Evolutionary conservation across 35 echinoderm and acorn worm genomes (phyloP).

Genomic region (Heliocidaris erythrogramma): DNA sequence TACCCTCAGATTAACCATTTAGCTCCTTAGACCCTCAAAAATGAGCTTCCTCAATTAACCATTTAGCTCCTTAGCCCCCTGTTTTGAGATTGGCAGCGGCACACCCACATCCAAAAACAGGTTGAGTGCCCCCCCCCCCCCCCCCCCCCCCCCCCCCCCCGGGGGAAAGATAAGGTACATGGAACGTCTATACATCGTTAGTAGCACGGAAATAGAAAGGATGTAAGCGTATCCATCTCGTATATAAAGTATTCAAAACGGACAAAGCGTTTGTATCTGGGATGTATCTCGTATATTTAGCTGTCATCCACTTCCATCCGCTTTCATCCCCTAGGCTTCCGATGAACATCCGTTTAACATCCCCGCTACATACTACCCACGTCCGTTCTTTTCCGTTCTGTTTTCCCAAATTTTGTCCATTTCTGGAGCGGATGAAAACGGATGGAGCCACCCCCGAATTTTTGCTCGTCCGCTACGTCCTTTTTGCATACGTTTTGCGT

Average conservation of each 20-base stretch:
- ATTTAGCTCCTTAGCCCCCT: too few species aligned
- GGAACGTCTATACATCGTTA: constrained; percentile 23
- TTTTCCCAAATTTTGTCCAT: not conserved
- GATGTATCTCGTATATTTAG: constrained; percentile 24
- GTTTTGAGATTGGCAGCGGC: too few species aligned
- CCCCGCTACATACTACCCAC: constrained; percentile 8
- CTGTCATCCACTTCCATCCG: constrained; percentile 30
- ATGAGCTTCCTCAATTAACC: too few species aligned
- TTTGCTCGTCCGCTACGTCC: constrained; percentile 29
- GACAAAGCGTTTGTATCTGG: constrained; percentile 25
- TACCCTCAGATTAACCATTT: too few species aligned
- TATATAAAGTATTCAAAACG: constrained; percentile 25
- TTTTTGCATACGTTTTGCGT: constrained; percentile 32
- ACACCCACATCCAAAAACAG: too few species aligned
- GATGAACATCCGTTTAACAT: constrained; percentile 20
- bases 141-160: too few species aligned
- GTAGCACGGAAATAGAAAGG: constrained; percentile 20
- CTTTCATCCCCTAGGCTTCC: constrained; percentile 8
- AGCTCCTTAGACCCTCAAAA: too few species aligned
- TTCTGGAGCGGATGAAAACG: constrained; percentile 15
- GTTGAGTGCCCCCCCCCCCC: too few species aligned
- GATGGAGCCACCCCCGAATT: not conserved
- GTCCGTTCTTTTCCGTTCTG: not conserved
- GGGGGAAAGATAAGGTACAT: constrained; percentile 28
- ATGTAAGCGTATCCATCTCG: constrained; percentile 20